A percentile compares a stretch with the other conserved stretches of the same genome.
Conservation (phyloP, 2,113 vertebrate genomes). For the Pogonocichla stellata region DNA sequence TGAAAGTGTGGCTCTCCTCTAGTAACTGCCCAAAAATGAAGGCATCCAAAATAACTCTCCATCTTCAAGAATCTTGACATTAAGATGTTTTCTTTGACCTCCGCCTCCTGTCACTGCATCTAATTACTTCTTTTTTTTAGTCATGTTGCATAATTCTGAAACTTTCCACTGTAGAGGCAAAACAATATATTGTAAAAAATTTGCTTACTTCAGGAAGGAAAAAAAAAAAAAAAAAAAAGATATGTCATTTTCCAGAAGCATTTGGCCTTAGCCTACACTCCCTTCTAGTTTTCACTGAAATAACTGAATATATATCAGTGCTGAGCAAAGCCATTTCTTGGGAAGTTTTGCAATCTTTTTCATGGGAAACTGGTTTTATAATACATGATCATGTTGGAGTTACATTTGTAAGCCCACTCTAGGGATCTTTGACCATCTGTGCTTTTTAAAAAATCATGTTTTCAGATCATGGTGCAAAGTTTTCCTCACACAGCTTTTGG, state of each 20-base stretch:
- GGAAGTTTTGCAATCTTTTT: background rate
- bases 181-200: background rate
- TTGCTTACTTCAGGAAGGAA: background rate
- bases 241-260: background rate
- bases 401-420: background rate
- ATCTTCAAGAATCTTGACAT: background rate
- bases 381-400: background rate
- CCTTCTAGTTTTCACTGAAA: background rate
- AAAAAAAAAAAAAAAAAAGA: background rate
- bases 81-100: background rate
- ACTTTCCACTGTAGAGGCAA: background rate
- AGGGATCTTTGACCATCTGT: background rate
- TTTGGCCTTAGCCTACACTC: background rate
- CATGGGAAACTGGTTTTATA: background rate
- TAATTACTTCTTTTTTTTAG: background rate
- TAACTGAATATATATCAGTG: background rate
- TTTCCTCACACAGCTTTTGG: background rate
- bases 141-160: background rate
- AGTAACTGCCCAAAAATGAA: background rate
- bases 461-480: background rate
- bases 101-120: background rate
- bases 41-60: slow-evolving; percentile 1
- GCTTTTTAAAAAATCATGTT: background rate
- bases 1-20: background rate
- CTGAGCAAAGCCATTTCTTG: background rate